Percentiles rank a stretch among this genome's conserved stretches.
phyloP scores from a whole-genome alignment of 2,888 invertebrate species.

The Myopa tessellatipennis region DNA sequence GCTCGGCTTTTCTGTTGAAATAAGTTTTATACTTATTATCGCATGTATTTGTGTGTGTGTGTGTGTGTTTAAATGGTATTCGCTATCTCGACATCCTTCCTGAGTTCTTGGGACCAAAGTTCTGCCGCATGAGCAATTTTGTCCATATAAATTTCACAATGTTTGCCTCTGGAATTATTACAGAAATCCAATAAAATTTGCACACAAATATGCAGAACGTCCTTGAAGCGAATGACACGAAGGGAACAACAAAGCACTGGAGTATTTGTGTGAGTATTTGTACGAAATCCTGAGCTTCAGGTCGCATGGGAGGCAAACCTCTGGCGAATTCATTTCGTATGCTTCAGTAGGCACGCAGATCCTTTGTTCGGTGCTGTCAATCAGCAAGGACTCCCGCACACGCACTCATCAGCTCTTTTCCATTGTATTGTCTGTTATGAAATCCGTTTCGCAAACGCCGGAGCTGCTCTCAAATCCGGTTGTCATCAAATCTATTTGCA shows the following conservation, averaged over 20 bases:
- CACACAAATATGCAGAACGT: constrained; percentile 35
- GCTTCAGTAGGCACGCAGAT: not conserved
- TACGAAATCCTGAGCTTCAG: too few species aligned
- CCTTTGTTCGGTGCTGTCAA: not conserved
- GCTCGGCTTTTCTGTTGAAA: too few species aligned
- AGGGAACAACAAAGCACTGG: not conserved
- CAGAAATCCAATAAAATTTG: constrained; percentile 39
- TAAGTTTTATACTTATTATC: too few species aligned
- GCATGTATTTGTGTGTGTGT: not conserved
- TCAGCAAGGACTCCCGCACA: not conserved
- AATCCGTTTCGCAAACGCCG: not conserved
- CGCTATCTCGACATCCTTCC: too few species aligned
- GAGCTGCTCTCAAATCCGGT: constrained; percentile 14
- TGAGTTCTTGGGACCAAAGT: too few species aligned
- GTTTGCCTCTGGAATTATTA: not conserved
- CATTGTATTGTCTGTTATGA: not conserved
- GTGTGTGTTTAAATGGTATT: not conserved
- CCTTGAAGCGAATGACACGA: not conserved
- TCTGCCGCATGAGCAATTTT: not conserved
- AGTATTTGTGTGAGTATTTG: not conserved
- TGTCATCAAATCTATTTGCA: constrained; percentile 36
- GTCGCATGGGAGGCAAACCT: not conserved
- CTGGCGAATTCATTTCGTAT: constrained; percentile 4
- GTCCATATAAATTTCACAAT: not conserved
- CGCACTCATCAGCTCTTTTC: not conserved